These are phyloP conservation scores for Ciconia boyciana DNA, from an alignment of 2,113 vertebrate species.

Conservation along the genomic window DNA sequence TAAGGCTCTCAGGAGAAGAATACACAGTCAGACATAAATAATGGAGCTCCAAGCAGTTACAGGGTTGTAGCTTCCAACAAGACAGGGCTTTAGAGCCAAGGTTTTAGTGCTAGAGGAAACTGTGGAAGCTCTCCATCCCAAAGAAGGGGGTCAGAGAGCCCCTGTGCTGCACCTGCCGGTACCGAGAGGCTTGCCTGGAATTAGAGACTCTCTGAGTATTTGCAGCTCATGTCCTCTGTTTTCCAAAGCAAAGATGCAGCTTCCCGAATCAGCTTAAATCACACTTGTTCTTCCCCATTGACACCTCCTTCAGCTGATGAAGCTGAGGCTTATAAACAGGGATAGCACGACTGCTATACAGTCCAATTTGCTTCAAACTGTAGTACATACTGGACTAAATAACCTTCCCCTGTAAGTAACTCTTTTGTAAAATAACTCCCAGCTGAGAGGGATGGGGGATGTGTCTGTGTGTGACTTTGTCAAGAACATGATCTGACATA, in stretches of 20 bases:
- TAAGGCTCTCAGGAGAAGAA: not conserved
- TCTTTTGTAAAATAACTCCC: not conserved
- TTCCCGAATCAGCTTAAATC: not conserved
- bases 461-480: not conserved
- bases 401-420: not conserved
- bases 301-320: not conserved
- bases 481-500: not conserved
- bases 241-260: not conserved
- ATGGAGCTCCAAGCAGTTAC: not conserved
- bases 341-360: not conserved
- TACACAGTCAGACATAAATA: not conserved
- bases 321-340: not conserved
- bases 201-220: not conserved
- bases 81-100: not conserved
- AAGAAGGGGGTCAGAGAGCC: not conserved
- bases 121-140: not conserved
- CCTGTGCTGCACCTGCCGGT: not conserved
- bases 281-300: not conserved
- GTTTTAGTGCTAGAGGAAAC: not conserved
- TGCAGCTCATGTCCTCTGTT: not conserved
- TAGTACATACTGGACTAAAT: not conserved
- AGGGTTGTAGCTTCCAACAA: not conserved
- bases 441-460: not conserved
- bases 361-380: not conserved
- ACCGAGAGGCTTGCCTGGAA: not conserved